These are phyloP conservation scores for Chaenogobius annularis DNA, from an alignment of 2,113 vertebrate genomes.

Conservation along the genomic window DNA sequence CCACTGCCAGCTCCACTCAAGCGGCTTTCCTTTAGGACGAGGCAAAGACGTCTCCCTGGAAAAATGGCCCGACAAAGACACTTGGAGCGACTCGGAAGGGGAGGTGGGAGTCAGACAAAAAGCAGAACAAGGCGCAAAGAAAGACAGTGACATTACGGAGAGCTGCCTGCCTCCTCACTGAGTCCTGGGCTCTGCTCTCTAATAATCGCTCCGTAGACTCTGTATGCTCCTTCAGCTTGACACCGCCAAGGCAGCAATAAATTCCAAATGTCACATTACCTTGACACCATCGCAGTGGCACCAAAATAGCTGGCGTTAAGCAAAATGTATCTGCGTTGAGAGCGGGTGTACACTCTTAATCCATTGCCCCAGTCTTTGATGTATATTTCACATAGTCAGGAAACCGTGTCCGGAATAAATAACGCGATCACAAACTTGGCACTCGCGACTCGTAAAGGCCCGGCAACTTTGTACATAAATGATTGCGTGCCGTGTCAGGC, in stretches of 20 bases:
- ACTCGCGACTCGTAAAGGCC: slow-evolving; percentile 59
- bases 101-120: slow-evolving; percentile 37
- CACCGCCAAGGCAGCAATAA: slow-evolving; percentile 17
- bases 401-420: slow-evolving; percentile 61
- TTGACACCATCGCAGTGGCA: slow-evolving; percentile 5
- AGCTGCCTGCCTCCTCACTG: slow-evolving; percentile 39
- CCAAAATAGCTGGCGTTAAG: neutral
- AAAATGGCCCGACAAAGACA: slow-evolving; percentile 29
- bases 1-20: slow-evolving; percentile 20
- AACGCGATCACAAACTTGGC: slow-evolving; percentile 62
- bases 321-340: slow-evolving; percentile 4
- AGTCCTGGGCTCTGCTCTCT: slow-evolving; percentile 23
- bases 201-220: slow-evolving; percentile 45
- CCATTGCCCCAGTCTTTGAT: slow-evolving; percentile 56
- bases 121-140: slow-evolving; percentile 35
- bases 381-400: slow-evolving; percentile 62
- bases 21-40: slow-evolving; percentile 25
- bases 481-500: slow-evolving; percentile 55
- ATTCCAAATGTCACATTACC: slow-evolving; percentile 29
- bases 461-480: slow-evolving; percentile 66
- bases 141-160: slow-evolving; percentile 59
- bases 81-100: slow-evolving; percentile 19
- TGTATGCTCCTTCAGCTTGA: slow-evolving; percentile 25
- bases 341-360: slow-evolving; percentile 33
- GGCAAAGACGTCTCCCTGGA: slow-evolving; percentile 22